A percentile compares a stretch with the other conserved stretches of the same genome.
phyloP scores from a whole-genome alignment of 35 echinoderm and acorn worm genomes.

The Apostichopus californicus region DNA sequence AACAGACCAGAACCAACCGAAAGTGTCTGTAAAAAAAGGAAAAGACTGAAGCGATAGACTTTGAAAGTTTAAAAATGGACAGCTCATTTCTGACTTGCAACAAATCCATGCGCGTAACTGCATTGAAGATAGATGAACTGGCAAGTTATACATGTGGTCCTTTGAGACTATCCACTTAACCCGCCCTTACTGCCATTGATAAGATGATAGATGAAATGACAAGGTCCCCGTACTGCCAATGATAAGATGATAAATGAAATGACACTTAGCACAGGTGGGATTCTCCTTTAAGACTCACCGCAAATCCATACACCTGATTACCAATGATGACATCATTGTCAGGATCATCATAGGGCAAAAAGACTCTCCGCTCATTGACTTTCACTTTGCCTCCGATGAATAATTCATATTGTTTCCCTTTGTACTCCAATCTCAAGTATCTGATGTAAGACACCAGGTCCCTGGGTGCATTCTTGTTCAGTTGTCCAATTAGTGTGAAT shows the following conservation, averaged over 20 bases:
- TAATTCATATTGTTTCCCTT: not conserved
- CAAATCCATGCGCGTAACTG: too few species aligned
- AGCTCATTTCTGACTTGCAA: too few species aligned
- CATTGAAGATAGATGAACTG: too few species aligned
- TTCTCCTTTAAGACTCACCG: constrained; percentile 1
- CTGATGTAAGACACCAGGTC: not conserved
- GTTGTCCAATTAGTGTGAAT: constrained; percentile 5
- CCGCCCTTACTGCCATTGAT: too few species aligned
- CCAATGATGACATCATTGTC: not conserved
- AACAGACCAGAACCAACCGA: not conserved
- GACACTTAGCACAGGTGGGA: too few species aligned
- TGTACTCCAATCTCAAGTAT: not conserved
- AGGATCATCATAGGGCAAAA: not conserved
- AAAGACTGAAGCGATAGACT: not conserved
- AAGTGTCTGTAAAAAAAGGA: not conserved
- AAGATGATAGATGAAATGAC: too few species aligned
- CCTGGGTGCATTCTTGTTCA: not conserved
- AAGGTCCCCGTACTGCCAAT: too few species aligned
- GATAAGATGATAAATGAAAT: too few species aligned
- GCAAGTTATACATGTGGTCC: too few species aligned
- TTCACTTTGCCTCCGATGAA: not conserved
- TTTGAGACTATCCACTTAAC: too few species aligned
- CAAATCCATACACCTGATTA: constrained; percentile 4
- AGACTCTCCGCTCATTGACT: not conserved
- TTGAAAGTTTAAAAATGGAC: too few species aligned